phyloP scores from a whole-genome alignment of 2,888 invertebrate species.

The Eudemis profundana region DNA sequence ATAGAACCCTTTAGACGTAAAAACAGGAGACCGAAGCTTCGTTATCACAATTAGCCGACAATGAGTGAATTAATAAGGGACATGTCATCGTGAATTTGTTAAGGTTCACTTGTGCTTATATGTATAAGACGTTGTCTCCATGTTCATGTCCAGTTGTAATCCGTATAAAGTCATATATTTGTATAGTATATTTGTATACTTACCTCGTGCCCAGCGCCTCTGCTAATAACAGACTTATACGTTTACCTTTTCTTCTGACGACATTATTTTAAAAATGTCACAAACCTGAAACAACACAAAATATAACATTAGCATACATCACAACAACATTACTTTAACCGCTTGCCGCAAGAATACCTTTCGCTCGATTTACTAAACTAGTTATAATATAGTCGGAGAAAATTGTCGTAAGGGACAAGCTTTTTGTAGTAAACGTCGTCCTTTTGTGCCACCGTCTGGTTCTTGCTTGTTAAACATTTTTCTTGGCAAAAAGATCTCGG shows the following conservation, averaged over 20 bases:
- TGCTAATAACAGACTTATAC: neutral
- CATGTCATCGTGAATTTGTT: neutral
- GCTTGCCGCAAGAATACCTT: neutral
- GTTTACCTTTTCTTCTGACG: conserved; percentile 4
- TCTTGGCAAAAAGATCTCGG: conserved; percentile 40
- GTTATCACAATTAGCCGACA: neutral
- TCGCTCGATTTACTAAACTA: neutral
- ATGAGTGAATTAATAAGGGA: neutral
- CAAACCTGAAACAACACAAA: conserved; percentile 29
- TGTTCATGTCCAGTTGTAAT: too few species aligned
- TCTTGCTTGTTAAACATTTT: conserved; percentile 42
- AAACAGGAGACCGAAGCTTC: neutral
- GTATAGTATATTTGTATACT: too few species aligned
- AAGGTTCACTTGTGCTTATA: neutral
- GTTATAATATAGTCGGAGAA: neutral
- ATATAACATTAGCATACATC: neutral
- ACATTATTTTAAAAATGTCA: conserved; percentile 17
- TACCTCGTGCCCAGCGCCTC: too few species aligned
- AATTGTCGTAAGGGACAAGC: conserved; percentile 3
- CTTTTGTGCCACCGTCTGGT: conserved; percentile 2
- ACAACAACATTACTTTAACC: neutral
- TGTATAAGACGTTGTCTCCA: too few species aligned
- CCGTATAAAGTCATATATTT: too few species aligned
- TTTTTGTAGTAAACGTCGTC: neutral
- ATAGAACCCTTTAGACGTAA: conserved; percentile 11